Conservation (phyloP, 2,888 invertebrate genomes). For the Orthosia gracilis region DNA sequence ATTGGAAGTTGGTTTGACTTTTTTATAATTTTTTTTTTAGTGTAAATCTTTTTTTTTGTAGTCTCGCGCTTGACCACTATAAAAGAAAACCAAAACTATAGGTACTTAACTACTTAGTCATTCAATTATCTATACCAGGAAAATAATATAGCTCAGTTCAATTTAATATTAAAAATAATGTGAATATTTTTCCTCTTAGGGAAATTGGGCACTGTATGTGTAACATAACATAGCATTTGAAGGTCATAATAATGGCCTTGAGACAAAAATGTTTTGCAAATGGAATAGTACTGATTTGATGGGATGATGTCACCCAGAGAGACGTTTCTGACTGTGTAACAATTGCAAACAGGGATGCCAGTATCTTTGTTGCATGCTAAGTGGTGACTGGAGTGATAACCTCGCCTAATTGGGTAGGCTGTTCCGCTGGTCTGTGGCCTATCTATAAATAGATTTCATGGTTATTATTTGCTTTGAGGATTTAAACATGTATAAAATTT, state of each 20-base stretch:
- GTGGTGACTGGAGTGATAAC: conserved; percentile 75
- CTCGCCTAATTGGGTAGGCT: conserved; percentile 68
- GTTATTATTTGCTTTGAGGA: conserved; percentile 12
- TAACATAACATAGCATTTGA: conserved; percentile 34
- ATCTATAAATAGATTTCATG: conserved; percentile 30
- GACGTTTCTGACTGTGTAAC: conserved; percentile 72
- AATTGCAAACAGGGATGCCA: conserved; percentile 73
- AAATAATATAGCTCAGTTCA: conserved; percentile 21
- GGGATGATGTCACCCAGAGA: conserved; percentile 84
- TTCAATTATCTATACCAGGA: background rate
- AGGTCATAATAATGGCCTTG: conserved; percentile 72
- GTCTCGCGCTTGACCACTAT: too few species aligned
- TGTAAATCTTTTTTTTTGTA: too few species aligned
- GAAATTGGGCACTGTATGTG: conserved; percentile 34
- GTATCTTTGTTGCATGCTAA: conserved; percentile 79
- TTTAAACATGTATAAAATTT: background rate
- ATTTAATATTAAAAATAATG: conserved; percentile 1
- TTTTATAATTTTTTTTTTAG: too few species aligned
- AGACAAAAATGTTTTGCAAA: conserved; percentile 74
- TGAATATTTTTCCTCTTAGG: conserved; percentile 39
- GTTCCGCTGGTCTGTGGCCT: conserved; percentile 16
- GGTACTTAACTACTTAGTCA: background rate
- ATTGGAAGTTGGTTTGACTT: too few species aligned
- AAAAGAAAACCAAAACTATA: background rate
- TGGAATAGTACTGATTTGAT: conserved; percentile 75